Conservation (phyloP, 2,888 invertebrate genomes). For the Polymixis lichenea region DNA sequence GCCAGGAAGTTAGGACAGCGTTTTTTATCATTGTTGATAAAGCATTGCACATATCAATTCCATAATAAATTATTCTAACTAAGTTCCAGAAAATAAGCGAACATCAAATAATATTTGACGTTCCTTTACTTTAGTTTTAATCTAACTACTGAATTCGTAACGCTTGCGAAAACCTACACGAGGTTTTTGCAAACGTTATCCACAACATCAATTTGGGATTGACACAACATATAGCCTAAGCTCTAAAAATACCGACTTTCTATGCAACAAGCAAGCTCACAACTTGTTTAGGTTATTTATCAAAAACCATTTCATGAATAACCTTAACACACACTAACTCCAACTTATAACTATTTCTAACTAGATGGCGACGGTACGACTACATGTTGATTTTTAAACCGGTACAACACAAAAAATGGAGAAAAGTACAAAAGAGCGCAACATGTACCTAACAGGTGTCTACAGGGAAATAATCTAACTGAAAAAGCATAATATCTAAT, state of each 20-base stretch:
- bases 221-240: conserved; percentile 21
- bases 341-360: conserved; percentile 11
- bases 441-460: conserved; percentile 75
- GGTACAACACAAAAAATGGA: not conserved
- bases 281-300: not conserved
- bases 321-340: conserved; percentile 12
- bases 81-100: conserved; percentile 44
- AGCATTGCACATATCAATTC: conserved; percentile 28
- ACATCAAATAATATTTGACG: conserved; percentile 28
- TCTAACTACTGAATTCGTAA: conserved; percentile 13
- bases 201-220: conserved; percentile 28
- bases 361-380: not conserved
- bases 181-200: conserved; percentile 37
- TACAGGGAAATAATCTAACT: not conserved
- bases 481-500: conserved; percentile 16
- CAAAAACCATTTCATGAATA: conserved; percentile 1
- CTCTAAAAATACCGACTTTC: conserved; percentile 15
- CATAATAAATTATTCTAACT: conserved; percentile 5
- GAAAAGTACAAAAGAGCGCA: conserved; percentile 22
- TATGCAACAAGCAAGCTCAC: conserved; percentile 16
- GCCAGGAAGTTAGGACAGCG: conserved; percentile 27
- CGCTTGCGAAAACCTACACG: conserved; percentile 34
- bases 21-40: conserved; percentile 11
- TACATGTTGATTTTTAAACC: conserved; percentile 8
- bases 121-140: conserved; percentile 35